These are phyloP conservation scores for Fulica atra DNA, from an alignment of 2,113 vertebrate genomes.

Conservation along the genomic window DNA sequence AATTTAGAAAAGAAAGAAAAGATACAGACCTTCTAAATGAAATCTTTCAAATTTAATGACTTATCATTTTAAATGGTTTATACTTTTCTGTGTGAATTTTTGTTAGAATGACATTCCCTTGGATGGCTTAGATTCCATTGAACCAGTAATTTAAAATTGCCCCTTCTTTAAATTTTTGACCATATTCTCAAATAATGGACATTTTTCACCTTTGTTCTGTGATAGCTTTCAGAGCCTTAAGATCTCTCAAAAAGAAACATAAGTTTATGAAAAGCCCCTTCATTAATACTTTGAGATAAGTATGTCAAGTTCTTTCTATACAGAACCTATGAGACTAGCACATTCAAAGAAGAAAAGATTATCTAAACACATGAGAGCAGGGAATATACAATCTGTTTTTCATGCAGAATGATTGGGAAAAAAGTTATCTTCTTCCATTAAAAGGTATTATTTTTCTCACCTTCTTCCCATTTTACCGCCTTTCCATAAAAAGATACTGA, in stretches of 20 bases:
- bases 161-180: not conserved
- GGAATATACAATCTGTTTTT: not conserved
- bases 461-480: not conserved
- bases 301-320: not conserved
- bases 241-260: not conserved
- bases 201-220: not conserved
- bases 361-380: not conserved
- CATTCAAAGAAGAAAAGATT: not conserved
- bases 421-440: not conserved
- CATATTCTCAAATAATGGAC: not conserved
- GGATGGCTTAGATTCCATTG: not conserved
- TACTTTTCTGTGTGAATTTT: not conserved
- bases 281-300: not conserved
- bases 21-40: not conserved
- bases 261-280: not conserved
- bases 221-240: not conserved
- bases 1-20: not conserved
- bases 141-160: not conserved
- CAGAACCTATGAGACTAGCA: not conserved
- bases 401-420: not conserved
- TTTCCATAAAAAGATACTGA: not conserved
- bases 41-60: not conserved
- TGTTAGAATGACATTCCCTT: not conserved
- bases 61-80: not conserved
- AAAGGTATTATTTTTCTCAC: not conserved